Evolutionary conservation across 2,113 vertebrate species (phyloP), one percentile per base, ranked within the genome.

Genomic region (Coptodon bakossiorum): DNA sequence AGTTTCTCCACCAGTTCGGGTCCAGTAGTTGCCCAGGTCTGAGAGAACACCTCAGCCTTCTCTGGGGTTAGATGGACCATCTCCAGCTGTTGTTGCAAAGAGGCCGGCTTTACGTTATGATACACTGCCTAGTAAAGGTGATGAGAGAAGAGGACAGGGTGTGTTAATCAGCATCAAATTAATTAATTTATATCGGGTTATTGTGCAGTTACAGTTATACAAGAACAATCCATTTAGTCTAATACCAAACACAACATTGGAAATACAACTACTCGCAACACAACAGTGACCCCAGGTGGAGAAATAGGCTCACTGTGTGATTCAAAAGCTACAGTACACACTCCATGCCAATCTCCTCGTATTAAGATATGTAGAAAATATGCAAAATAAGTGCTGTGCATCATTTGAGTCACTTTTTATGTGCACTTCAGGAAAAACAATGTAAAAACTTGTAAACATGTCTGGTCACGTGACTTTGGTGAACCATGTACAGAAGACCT

Each of bases 1-100:
- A 99, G 97, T 87, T 97, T 98, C 79, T 99, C 98, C 34, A 99
- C 93, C 0, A 97, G 96, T 71, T 99, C 98, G 52, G 97, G 97
- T 63, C 98, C 98, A 56, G 96, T 87, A 9, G 95, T 92, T 1
- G 96, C 96, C 99, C 99, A 99, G 1, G 95, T 92, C 34, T 86
- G 97, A 79, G 95, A 93, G 92, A 99, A 98, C 1, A 97, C 96
- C 89, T 99, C 97, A 0, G 96, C 97, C 95, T 98, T 98, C 84
- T 98, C 98, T 85, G 96, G 89, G 80, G 89, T 86, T 29, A 99
- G 93, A 83, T 96, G 96, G 90, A 98, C 93, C 13, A 83, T 96
- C 84, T 98, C 97, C 34, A 99, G 95, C 48, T 99, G 98, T 81
- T 99, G 98, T 81, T 97, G 97, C 88, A 99, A 92, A 43, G 97